Evolutionary conservation across 1,140 invertebrate species (phyloP).

Genomic region (Pseudoatta argentina): DNA sequence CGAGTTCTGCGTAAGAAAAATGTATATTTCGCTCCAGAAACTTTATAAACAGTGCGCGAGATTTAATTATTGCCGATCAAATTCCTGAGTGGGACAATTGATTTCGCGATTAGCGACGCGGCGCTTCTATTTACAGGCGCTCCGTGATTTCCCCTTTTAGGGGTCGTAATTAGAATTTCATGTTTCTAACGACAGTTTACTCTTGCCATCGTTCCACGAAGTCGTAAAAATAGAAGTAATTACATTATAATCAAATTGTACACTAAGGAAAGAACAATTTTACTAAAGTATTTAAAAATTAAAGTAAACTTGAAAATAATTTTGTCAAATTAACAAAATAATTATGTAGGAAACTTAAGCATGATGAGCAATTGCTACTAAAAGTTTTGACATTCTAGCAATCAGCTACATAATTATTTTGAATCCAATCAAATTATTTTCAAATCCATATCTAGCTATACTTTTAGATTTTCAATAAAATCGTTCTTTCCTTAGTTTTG

Average conservation of each 20-base stretch:
- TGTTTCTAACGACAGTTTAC: neutral
- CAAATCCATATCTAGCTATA: no score
- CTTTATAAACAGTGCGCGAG: slow-evolving; percentile 45
- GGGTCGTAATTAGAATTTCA: slow-evolving; percentile 43
- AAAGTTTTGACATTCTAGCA: no score
- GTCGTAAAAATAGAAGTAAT: neutral
- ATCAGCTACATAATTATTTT: no score
- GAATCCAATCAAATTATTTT: no score
- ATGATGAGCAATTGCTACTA: no score
- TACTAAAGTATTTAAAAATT: no score
- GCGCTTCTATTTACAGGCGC: slow-evolving; percentile 26
- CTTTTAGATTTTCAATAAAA: no score
- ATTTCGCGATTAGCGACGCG: slow-evolving; percentile 20
- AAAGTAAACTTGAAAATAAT: no score
- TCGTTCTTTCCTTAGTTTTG: neutral
- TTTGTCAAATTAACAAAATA: no score
- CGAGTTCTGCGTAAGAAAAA: neutral
- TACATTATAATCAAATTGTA: neutral
- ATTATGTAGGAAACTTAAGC: no score
- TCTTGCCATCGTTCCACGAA: neutral
- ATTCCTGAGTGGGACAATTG: slow-evolving; percentile 41
- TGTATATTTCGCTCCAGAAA: slow-evolving; percentile 34
- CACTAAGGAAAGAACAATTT: no score
- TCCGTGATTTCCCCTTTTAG: slow-evolving; percentile 1
- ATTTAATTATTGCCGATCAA: slow-evolving; percentile 59